Conservation (phyloP, 2,888 invertebrate genomes). For the Ferrisia virgata region DNA sequence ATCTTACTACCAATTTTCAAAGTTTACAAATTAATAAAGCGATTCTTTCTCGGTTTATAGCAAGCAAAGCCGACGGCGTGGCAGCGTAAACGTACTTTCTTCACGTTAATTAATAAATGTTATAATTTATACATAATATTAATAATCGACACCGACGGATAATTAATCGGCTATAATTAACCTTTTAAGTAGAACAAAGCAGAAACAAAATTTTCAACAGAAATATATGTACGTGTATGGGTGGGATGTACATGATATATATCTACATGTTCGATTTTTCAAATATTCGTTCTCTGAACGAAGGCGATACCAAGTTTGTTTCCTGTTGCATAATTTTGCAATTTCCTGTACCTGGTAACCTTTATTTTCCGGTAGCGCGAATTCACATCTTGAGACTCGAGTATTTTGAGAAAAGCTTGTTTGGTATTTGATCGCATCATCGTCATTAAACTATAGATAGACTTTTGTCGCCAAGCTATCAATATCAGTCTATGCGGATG, state of each 20-base stretch:
- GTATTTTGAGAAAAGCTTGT: no score
- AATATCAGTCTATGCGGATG: no score
- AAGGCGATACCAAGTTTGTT: neutral
- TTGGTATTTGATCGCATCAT: no score
- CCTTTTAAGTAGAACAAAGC: neutral
- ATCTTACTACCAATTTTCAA: constrained; percentile 18
- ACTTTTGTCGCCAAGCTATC: no score
- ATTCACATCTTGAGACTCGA: neutral
- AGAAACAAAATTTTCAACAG: neutral
- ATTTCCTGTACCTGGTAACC: neutral
- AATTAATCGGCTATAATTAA: constrained; percentile 19
- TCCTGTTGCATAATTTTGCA: constrained; percentile 1
- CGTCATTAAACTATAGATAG: no score
- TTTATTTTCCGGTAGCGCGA: neutral
- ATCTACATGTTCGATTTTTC: neutral
- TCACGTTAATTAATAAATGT: constrained; percentile 25
- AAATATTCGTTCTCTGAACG: neutral
- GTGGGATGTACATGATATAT: neutral
- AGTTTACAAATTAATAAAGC: constrained; percentile 14
- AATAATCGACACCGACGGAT: neutral
- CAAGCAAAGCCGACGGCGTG: no score
- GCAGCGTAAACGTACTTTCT: constrained; percentile 20
- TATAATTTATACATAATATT: constrained; percentile 4
- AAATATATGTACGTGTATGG: neutral
- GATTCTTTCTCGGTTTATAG: constrained; percentile 16